Conservation (phyloP, 2,888 invertebrate genomes). For the Empis livida region DNA sequence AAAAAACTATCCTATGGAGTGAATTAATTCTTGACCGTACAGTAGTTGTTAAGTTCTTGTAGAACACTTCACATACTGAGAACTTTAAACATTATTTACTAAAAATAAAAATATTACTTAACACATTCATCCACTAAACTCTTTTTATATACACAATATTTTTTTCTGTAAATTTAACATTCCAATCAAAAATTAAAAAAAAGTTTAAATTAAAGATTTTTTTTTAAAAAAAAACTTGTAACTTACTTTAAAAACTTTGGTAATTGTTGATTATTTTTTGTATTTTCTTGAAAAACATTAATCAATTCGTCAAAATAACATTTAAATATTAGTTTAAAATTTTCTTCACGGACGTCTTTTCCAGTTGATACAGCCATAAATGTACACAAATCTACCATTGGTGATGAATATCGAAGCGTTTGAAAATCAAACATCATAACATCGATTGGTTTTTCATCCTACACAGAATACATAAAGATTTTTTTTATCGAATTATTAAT, state of each 20-base stretch:
- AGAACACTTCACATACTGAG: no score
- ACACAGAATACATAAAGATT: neutral
- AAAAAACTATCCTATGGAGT: no score
- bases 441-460: constrained; percentile 19
- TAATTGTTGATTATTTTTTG: constrained; percentile 11
- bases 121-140: no score
- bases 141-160: no score
- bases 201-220: neutral
- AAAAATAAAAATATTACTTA: no score
- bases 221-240: neutral
- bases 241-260: constrained; percentile 24
- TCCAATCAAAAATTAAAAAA: neutral
- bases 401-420: constrained; percentile 28
- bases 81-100: no score
- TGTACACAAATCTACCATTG: constrained; percentile 29
- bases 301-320: constrained; percentile 22
- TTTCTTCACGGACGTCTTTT: constrained; percentile 20
- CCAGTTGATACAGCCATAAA: constrained; percentile 26
- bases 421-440: constrained; percentile 35
- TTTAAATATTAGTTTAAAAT: constrained; percentile 26
- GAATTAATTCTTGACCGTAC: no score
- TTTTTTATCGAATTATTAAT: no score
- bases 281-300: constrained; percentile 11
- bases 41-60: no score
- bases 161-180: no score